Percentiles rank a stretch among this genome's conserved stretches.
phyloP scores from a whole-genome alignment of 1,140 invertebrate species.

The Matsumurasca onukii region DNA sequence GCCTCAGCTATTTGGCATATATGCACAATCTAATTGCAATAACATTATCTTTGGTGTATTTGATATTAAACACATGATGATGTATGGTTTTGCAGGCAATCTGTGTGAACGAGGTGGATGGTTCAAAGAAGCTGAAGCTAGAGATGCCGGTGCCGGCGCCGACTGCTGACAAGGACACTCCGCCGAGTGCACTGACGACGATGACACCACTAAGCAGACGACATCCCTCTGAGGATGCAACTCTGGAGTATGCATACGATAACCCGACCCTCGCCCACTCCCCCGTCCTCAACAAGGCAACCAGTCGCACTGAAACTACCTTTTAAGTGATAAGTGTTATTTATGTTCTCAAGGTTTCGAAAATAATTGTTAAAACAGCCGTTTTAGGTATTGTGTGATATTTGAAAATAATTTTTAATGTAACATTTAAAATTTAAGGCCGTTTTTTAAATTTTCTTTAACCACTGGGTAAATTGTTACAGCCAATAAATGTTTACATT shows the following conservation, averaged over 20 bases:
- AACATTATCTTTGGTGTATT: not conserved
- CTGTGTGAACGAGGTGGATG: slow-evolving; percentile 29
- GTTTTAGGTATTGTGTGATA: not conserved
- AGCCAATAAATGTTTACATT: too few relatives aligned
- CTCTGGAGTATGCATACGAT: slow-evolving; percentile 67
- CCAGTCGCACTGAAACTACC: slow-evolving; percentile 19
- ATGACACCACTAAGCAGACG: slow-evolving; percentile 32
- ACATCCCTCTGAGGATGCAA: slow-evolving; percentile 62
- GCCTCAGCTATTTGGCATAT: too few relatives aligned
- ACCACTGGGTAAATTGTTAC: not conserved
- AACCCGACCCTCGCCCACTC: slow-evolving; percentile 63
- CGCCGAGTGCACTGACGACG: slow-evolving; percentile 30
- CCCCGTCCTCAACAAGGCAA: slow-evolving; percentile 42
- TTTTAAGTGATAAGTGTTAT: slow-evolving; percentile 11
- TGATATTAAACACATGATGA: too few relatives aligned
- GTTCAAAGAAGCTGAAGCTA: slow-evolving; percentile 36
- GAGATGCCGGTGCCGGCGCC: slow-evolving; percentile 29
- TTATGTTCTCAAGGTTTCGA: not conserved
- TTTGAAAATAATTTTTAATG: not conserved
- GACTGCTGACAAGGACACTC: slow-evolving; percentile 27
- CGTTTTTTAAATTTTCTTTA: not conserved
- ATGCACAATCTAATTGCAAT: too few relatives aligned
- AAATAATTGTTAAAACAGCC: not conserved
- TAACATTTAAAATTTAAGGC: not conserved
- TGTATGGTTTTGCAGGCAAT: slow-evolving; percentile 31